These are phyloP conservation scores for Ceratosolen fusciceps DNA, from an alignment of 1,140 invertebrate genomes.

Conservation along the genomic window DNA sequence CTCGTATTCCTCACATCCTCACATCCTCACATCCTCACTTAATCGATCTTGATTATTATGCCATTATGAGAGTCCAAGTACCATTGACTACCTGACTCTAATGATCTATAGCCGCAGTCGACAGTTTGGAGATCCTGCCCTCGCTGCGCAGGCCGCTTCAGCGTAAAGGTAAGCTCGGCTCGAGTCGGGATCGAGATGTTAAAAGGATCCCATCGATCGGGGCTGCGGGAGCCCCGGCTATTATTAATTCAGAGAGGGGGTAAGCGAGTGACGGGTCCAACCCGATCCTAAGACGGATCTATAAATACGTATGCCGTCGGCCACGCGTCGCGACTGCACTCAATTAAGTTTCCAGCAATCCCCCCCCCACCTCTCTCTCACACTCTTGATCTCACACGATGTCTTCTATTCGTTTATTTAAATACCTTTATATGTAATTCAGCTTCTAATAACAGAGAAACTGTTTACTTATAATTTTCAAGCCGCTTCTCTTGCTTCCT, in stretches of 20 bases:
- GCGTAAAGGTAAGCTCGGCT: too few species aligned
- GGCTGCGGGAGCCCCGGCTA: constrained; percentile 49
- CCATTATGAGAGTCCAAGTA: too few species aligned
- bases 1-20: too few species aligned
- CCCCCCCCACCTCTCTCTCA: background rate
- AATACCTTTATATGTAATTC: background rate
- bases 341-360: constrained; percentile 30
- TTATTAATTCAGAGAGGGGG: constrained; percentile 54
- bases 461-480: background rate
- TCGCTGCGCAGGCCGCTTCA: too few species aligned
- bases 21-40: too few species aligned
- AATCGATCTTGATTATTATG: too few species aligned
- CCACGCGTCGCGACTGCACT: constrained; percentile 22
- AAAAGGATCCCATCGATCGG: too few species aligned
- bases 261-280: constrained; percentile 49
- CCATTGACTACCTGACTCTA: too few species aligned
- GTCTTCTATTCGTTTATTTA: background rate
- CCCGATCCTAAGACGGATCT: constrained; percentile 31
- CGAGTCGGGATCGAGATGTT: too few species aligned
- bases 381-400: constrained; percentile 1
- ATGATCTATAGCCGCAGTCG: too few species aligned
- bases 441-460: background rate
- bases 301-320: constrained; percentile 55
- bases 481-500: background rate
- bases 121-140: too few species aligned